phyloP scores from a whole-genome alignment of 2,797 vertebrate species.

The Sebastes flavidus region DNA sequence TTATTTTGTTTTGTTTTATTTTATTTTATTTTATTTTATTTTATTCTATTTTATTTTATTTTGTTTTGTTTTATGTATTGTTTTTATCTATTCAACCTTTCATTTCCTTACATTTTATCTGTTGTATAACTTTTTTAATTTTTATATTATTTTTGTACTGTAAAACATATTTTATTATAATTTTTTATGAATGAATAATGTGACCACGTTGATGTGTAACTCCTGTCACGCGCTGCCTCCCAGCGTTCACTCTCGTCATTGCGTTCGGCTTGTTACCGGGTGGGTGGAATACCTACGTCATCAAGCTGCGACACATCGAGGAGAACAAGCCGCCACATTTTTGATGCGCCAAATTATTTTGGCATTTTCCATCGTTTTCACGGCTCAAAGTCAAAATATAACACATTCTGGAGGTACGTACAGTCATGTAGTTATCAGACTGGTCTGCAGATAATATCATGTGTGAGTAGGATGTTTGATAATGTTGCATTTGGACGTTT shows the following conservation, averaged over 20 bases:
- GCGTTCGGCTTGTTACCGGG: neutral
- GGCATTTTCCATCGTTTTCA: neutral
- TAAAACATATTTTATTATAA: too few species aligned
- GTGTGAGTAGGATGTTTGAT: neutral
- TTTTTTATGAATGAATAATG: too few species aligned
- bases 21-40: accelerated
- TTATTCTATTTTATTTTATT: too few species aligned
- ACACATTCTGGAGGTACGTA: conserved; percentile 37
- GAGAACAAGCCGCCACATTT: conserved; percentile 2
- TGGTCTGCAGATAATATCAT: accelerated
- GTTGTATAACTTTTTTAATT: accelerated
- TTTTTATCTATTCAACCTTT: too few species aligned
- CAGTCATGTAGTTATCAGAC: neutral
- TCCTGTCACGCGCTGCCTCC: conserved; percentile 11
- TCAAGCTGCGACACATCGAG: conserved; percentile 41
- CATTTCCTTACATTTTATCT: too few species aligned
- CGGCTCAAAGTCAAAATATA: neutral
- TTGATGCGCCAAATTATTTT: conserved; percentile 38
- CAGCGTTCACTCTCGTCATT: neutral
- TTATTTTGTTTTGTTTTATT: too few species aligned
- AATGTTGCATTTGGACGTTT: neutral
- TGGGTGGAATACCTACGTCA: conserved; percentile 17
- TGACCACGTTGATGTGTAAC: too few species aligned
- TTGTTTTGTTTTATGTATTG: too few species aligned
- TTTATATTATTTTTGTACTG: too few species aligned